Conservation (phyloP, 2,797 vertebrate species). For the Sternotherus odoratus region DNA sequence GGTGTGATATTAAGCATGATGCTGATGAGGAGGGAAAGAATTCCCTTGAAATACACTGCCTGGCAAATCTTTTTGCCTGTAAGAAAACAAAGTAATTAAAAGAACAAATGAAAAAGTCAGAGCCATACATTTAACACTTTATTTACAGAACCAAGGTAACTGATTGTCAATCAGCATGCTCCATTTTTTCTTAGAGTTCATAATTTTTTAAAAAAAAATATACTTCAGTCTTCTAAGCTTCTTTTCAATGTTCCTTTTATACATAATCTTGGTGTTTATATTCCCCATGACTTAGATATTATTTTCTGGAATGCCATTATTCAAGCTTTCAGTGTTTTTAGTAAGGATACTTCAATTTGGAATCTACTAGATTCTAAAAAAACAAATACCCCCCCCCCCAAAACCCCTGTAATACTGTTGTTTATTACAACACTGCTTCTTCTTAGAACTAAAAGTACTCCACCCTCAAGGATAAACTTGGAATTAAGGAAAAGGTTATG, state of each 20-base stretch:
- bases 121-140: not conserved
- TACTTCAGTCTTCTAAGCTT: not conserved
- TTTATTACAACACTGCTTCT: not conserved
- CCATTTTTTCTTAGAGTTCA: not conserved
- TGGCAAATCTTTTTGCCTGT: not conserved
- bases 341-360: not conserved
- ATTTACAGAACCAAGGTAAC: not conserved
- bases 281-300: not conserved
- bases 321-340: not conserved
- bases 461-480: not conserved
- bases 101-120: not conserved
- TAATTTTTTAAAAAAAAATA: not conserved
- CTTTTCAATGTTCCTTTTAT: not conserved
- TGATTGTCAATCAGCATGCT: not conserved
- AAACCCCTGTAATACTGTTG: not conserved
- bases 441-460: not conserved
- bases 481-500: not conserved
- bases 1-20: not conserved
- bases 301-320: not conserved
- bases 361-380: not conserved
- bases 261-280: not conserved
- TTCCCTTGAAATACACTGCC: not conserved
- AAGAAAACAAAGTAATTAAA: not conserved
- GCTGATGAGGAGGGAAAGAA: not conserved
- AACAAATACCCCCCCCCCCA: too few relatives aligned